These are phyloP conservation scores for Grallaria varia DNA, from an alignment of 2,113 vertebrate genomes.

Conservation along the genomic window DNA sequence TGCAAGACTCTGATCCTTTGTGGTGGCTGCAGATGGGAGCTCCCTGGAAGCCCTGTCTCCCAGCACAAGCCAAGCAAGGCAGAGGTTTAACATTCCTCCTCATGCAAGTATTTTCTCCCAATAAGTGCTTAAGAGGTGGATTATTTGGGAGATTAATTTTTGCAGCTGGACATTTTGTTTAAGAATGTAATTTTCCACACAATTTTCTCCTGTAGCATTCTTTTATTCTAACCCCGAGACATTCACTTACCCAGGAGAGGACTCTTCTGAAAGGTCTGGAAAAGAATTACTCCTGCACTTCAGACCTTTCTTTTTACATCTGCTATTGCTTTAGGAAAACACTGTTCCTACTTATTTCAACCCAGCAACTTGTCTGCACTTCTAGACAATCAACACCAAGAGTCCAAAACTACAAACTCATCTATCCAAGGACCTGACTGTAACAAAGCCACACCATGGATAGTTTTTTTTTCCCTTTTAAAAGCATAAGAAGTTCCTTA, in stretches of 20 bases:
- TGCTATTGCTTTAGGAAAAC: background rate
- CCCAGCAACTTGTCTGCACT: background rate
- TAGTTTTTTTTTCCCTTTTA: background rate
- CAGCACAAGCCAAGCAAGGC: background rate
- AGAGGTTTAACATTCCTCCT: constrained; percentile 17
- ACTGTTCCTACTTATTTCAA: background rate
- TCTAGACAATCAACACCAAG: background rate
- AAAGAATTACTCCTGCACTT: background rate
- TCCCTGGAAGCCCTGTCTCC: background rate
- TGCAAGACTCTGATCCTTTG: background rate
- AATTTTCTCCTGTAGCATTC: constrained; percentile 25
- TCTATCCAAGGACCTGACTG: background rate
- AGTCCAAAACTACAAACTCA: background rate
- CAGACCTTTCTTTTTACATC: background rate
- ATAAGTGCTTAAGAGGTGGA: constrained; percentile 27
- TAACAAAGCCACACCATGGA: background rate
- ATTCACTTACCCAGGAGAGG: background rate
- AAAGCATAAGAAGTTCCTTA: background rate
- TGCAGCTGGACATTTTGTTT: constrained; percentile 45
- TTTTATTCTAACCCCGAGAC: background rate
- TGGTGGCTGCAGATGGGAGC: background rate
- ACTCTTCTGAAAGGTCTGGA: background rate
- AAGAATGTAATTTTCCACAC: constrained; percentile 37
- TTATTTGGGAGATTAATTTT: constrained; percentile 53
- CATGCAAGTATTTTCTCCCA: background rate